Conservation (phyloP, 2,888 invertebrate species). For the Bembecia ichneumoniformis region DNA sequence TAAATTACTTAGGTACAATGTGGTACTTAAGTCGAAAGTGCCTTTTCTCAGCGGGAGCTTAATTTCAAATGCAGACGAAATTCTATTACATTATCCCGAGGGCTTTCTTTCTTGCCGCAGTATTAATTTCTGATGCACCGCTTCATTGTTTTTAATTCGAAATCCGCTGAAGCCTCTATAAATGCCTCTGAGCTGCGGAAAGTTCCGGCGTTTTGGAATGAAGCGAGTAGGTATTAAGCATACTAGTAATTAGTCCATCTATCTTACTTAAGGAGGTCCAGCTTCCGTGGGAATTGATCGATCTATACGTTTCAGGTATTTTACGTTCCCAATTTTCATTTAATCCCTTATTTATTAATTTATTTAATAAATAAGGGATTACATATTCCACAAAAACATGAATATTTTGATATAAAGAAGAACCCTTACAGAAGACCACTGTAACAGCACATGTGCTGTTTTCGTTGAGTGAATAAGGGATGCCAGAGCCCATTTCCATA, state of each 20-base stretch:
- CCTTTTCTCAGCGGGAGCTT: conserved; percentile 3
- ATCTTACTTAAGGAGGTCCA: conserved; percentile 16
- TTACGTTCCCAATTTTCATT: too few relatives aligned
- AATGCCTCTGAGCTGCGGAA: background rate
- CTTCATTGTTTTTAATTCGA: background rate
- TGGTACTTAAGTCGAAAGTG: background rate
- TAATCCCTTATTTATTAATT: too few relatives aligned
- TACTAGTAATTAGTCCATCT: conserved; percentile 11
- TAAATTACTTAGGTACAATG: too few relatives aligned
- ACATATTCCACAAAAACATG: too few relatives aligned
- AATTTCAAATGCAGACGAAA: background rate
- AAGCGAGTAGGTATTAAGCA: conserved; percentile 8
- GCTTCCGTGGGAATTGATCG: background rate
- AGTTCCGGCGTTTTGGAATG: conserved; percentile 7
- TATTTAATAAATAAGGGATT: too few relatives aligned
- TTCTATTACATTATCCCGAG: background rate
- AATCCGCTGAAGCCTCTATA: background rate
- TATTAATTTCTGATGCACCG: background rate
- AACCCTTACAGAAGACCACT: too few relatives aligned
- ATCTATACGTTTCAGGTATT: too few relatives aligned
- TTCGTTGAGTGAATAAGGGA: too few relatives aligned
- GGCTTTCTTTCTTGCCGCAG: background rate
- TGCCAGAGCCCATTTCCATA: too few relatives aligned
- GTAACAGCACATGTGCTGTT: too few relatives aligned
- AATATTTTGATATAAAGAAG: too few relatives aligned